Evolutionary conservation across 2,888 invertebrate genomes (phyloP).

Genomic region (Sinopyrophorus schimmeli): DNA sequence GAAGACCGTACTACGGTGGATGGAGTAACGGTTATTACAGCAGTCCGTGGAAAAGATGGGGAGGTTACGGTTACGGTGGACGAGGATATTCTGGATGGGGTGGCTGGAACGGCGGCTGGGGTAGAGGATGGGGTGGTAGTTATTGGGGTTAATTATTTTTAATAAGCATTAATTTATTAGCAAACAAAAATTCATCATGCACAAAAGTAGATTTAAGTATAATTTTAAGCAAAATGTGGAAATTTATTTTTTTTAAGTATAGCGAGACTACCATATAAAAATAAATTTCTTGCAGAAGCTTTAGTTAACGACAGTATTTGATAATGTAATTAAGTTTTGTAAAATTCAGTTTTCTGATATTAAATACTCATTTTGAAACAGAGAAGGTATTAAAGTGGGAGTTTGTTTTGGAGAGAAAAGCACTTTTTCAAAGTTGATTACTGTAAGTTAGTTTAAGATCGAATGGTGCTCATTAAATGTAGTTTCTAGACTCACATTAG

Average conservation of each 20-base stretch:
- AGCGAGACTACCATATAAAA: too few relatives aligned
- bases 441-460: constrained; percentile 12
- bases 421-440: constrained; percentile 8
- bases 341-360: constrained; percentile 14
- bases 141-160: constrained; percentile 23
- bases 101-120: constrained; percentile 16
- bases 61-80: constrained; percentile 24
- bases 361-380: constrained; percentile 12
- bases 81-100: constrained; percentile 16
- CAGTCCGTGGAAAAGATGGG: constrained; percentile 19
- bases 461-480: constrained; percentile 24
- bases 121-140: constrained; percentile 25
- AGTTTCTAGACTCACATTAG: constrained; percentile 12
- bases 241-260: constrained; percentile 18
- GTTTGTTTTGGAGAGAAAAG: constrained; percentile 11
- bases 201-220: constrained; percentile 1
- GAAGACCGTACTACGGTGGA: constrained; percentile 22
- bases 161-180: background rate
- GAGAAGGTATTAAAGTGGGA: constrained; percentile 13
- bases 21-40: constrained; percentile 20
- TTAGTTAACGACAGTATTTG: constrained; percentile 10
- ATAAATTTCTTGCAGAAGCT: constrained; percentile 21
- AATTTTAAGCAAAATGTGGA: constrained; percentile 8
- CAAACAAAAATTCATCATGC: constrained; percentile 4
- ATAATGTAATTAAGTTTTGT: too few relatives aligned